phyloP scores from a whole-genome alignment of 2,888 invertebrate genomes.

The Troides aeacus region DNA sequence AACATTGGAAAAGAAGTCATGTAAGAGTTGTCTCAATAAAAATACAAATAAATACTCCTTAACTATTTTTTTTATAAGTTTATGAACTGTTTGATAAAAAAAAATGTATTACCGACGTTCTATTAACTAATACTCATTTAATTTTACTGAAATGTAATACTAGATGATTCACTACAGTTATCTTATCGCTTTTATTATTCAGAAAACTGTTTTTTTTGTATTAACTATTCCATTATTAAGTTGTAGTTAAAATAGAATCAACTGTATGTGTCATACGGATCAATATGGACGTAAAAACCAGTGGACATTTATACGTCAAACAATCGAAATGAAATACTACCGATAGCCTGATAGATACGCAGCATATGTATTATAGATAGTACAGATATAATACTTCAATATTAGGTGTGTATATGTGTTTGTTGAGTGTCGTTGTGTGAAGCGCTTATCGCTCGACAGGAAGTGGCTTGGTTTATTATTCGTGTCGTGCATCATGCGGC shows the following conservation, averaged over 20 bases:
- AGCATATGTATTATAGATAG: constrained; percentile 29
- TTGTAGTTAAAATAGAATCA: constrained; percentile 9
- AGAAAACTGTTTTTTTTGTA: constrained; percentile 7
- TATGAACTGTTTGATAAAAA: too few species aligned
- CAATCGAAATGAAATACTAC: constrained; percentile 41
- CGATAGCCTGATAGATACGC: constrained; percentile 46
- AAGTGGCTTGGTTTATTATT: constrained; percentile 79
- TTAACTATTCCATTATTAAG: constrained; percentile 12
- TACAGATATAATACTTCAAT: constrained; percentile 33
- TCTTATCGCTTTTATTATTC: constrained; percentile 9
- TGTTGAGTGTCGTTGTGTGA: constrained; percentile 55
- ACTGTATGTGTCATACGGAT: constrained; percentile 24
- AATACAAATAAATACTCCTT: too few species aligned
- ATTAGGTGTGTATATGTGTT: constrained; percentile 34
- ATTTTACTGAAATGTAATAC: constrained; percentile 4
- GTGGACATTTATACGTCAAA: constrained; percentile 31
- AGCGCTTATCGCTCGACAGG: constrained; percentile 75
- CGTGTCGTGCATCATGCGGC: constrained; percentile 75
- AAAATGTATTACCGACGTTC: too few species aligned
- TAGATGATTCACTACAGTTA: constrained; percentile 21
- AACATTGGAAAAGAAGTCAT: too few species aligned
- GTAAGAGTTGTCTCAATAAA: too few species aligned
- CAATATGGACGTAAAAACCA: constrained; percentile 28
- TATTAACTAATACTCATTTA: too few species aligned
- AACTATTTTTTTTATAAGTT: too few species aligned